Evolutionary conservation across 2,888 invertebrate species (phyloP).

Genomic region (Drosophila multiciliata): DNA sequence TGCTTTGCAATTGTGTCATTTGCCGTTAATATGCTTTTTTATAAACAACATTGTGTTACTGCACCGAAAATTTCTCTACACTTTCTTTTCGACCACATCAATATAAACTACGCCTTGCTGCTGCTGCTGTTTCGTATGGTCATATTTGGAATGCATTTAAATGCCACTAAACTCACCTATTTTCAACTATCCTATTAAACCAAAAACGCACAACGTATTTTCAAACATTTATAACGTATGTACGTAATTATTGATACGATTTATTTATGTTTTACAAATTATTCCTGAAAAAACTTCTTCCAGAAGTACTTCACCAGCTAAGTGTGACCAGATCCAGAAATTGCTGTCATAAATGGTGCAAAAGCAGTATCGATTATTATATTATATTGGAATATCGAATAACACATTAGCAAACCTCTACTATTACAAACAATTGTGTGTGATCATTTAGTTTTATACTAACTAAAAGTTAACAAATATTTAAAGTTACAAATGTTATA

Average conservation of each 20-base stretch:
- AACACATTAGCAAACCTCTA: not conserved
- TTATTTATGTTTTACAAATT: slow-evolving; percentile 63
- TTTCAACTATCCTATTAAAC: slow-evolving; percentile 73
- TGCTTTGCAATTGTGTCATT: slow-evolving; percentile 33
- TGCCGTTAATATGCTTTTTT: slow-evolving; percentile 40
- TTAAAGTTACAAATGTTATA: not conserved
- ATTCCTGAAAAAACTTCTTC: slow-evolving; percentile 74
- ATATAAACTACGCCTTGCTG: slow-evolving; percentile 72
- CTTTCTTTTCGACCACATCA: slow-evolving; percentile 82
- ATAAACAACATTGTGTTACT: slow-evolving; percentile 66
- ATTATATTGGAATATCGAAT: slow-evolving; percentile 3
- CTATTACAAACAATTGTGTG: not conserved
- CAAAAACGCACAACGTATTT: slow-evolving; percentile 76
- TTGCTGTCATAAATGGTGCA: slow-evolving; percentile 14
- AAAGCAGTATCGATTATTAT: slow-evolving; percentile 3
- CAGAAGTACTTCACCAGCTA: slow-evolving; percentile 61
- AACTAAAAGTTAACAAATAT: not conserved
- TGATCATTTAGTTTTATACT: not conserved
- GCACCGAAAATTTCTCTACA: slow-evolving; percentile 83
- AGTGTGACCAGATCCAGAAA: slow-evolving; percentile 44
- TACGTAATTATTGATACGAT: slow-evolving; percentile 67
- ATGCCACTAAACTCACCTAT: slow-evolving; percentile 80
- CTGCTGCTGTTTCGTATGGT: slow-evolving; percentile 59
- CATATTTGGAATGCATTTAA: slow-evolving; percentile 58
- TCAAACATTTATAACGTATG: slow-evolving; percentile 74